phyloP scores from a whole-genome alignment of 30 jellyfish, hydroid and myxozoan species.

The Aurelia sp. region DNA sequence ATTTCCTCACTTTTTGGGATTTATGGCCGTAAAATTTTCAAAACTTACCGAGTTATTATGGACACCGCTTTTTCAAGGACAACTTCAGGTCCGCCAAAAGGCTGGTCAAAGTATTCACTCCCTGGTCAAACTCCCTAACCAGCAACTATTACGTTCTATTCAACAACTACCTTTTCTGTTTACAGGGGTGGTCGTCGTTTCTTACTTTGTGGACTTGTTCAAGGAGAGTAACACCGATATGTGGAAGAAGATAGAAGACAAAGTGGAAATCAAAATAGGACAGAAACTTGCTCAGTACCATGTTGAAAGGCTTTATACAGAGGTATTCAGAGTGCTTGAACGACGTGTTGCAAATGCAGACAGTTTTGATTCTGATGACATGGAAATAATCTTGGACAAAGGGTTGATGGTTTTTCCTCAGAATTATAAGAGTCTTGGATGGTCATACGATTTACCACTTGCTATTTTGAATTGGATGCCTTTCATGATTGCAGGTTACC shows the following conservation, averaged over 20 bases:
- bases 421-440: conserved; percentile 18
- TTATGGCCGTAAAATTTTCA: no score
- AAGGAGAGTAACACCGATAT: background rate
- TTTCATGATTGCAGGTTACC: conserved; percentile 27
- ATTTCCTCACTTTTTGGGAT: no score
- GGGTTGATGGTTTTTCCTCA: conserved; percentile 16
- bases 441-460: conserved; percentile 37
- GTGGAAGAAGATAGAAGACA: background rate
- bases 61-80: no score
- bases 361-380: conserved; percentile 12
- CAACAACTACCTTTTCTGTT: background rate
- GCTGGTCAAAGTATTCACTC: no score
- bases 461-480: conserved; percentile 22
- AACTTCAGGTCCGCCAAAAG: no score
- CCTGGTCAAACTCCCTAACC: no score
- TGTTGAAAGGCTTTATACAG: conserved; percentile 1
- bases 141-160: no score
- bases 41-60: no score
- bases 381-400: conserved; percentile 18
- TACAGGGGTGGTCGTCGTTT: background rate
- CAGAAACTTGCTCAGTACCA: conserved; percentile 34
- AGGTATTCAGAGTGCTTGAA: conserved; percentile 14
- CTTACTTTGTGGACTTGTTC: background rate
- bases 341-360: background rate
- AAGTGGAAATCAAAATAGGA: conserved; percentile 32